These are phyloP conservation scores for Miltochrista miniata DNA, from an alignment of 2,888 invertebrate genomes.

Conservation along the genomic window DNA sequence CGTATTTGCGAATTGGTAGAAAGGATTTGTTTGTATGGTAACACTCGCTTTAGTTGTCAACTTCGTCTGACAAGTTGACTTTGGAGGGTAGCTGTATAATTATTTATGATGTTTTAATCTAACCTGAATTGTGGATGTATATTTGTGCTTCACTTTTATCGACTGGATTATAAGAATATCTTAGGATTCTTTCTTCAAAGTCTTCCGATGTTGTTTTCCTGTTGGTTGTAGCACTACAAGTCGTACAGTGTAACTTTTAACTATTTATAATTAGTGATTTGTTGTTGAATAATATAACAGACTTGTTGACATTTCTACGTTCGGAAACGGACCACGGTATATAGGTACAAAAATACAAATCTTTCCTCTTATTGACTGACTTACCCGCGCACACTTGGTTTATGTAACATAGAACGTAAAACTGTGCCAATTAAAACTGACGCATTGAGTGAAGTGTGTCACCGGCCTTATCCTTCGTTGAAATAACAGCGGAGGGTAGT, in stretches of 20 bases:
- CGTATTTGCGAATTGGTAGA: conserved; percentile 1
- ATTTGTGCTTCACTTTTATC: background rate
- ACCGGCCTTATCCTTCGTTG: too few species aligned
- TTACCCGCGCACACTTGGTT: too few species aligned
- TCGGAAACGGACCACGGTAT: background rate
- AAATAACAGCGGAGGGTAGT: too few species aligned
- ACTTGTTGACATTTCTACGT: conserved; percentile 14
- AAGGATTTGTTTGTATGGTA: background rate
- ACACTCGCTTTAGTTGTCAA: conserved; percentile 2
- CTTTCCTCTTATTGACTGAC: too few species aligned
- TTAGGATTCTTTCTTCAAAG: background rate
- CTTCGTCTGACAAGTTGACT: background rate
- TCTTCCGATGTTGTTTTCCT: background rate
- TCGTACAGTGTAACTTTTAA: background rate
- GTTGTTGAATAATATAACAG: conserved; percentile 16
- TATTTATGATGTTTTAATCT: background rate
- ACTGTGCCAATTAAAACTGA: too few species aligned
- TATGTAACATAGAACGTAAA: too few species aligned
- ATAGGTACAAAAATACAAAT: too few species aligned
- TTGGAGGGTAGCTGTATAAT: background rate
- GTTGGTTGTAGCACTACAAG: background rate
- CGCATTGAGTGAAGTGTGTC: too few species aligned
- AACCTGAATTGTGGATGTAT: conserved; percentile 2
- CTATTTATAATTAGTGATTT: background rate
- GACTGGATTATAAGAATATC: conserved; percentile 1